Evolutionary conservation across 2,113 vertebrate species (phyloP).

Genomic region (Rousettus leschenaultii): DNA sequence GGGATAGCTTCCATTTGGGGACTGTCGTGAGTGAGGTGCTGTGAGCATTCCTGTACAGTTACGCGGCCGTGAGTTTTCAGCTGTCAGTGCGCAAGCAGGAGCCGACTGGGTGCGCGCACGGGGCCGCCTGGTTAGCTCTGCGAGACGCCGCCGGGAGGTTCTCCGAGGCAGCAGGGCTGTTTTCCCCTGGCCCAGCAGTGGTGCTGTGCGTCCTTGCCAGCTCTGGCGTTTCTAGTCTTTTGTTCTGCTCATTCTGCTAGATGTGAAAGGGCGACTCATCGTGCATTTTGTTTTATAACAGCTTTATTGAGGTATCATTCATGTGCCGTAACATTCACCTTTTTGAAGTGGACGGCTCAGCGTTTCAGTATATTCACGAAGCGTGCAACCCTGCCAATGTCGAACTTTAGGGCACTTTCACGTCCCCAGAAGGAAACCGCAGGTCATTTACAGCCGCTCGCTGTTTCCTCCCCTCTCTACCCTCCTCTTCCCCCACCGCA

Average conservation of each 20-base stretch:
- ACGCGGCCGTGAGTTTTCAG: neutral
- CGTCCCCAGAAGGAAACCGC: neutral
- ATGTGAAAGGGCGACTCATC: neutral
- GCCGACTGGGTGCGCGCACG: neutral
- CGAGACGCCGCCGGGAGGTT: neutral
- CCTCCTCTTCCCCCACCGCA: rapidly evolving
- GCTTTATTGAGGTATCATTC: neutral
- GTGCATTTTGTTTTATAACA: neutral
- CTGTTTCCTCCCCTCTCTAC: neutral
- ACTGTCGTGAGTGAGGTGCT: neutral
- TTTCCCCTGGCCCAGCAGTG: neutral
- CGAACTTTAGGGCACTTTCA: neutral
- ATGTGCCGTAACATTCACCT: neutral
- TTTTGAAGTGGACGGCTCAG: neutral
- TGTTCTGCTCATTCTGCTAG: neutral
- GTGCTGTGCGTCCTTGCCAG: neutral
- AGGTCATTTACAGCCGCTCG: neutral
- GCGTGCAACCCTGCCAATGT: neutral
- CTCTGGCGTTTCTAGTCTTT: neutral
- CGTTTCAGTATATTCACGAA: neutral
- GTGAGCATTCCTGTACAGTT: neutral
- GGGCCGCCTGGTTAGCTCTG: neutral
- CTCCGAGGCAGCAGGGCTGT: neutral
- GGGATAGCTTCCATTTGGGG: neutral
- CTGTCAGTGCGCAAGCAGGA: neutral